Conservation (phyloP, 2,888 invertebrate species). For the Andrena dorsata region DNA sequence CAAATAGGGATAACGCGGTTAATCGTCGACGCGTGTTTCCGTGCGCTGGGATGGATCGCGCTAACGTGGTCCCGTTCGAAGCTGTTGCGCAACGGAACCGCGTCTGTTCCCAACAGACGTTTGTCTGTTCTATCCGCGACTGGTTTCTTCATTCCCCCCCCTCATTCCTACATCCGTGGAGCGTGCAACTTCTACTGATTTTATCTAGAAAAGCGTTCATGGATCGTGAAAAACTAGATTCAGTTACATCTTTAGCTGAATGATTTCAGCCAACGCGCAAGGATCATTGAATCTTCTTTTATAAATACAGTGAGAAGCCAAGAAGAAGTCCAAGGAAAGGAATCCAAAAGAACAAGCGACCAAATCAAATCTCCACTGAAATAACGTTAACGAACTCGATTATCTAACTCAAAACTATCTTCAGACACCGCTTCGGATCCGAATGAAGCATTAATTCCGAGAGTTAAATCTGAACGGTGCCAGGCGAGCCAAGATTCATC, state of each 20-base stretch:
- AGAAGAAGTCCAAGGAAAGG: too few relatives aligned
- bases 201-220: neutral
- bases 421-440: too few relatives aligned
- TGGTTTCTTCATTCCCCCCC: constrained; percentile 5
- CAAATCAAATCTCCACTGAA: too few relatives aligned
- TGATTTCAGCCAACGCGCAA: too few relatives aligned
- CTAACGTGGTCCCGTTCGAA: constrained; percentile 4
- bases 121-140: constrained; percentile 24
- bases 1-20: constrained; percentile 51
- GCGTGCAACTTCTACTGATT: neutral
- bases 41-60: constrained; percentile 22
- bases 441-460: neutral
- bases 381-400: too few relatives aligned
- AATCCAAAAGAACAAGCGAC: too few relatives aligned
- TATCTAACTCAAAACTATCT: too few relatives aligned
- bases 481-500: neutral
- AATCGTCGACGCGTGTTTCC: constrained; percentile 37
- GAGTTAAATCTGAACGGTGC: neutral
- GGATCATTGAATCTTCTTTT: too few relatives aligned
- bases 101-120: constrained; percentile 26
- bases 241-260: too few relatives aligned
- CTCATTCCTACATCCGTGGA: neutral
- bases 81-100: constrained; percentile 42
- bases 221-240: neutral
- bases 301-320: too few relatives aligned